Evolutionary conservation across 1,140 invertebrate species (phyloP), one percentile per base, ranked within the genome.

Genomic region (Spodoptera frugiperda): DNA sequence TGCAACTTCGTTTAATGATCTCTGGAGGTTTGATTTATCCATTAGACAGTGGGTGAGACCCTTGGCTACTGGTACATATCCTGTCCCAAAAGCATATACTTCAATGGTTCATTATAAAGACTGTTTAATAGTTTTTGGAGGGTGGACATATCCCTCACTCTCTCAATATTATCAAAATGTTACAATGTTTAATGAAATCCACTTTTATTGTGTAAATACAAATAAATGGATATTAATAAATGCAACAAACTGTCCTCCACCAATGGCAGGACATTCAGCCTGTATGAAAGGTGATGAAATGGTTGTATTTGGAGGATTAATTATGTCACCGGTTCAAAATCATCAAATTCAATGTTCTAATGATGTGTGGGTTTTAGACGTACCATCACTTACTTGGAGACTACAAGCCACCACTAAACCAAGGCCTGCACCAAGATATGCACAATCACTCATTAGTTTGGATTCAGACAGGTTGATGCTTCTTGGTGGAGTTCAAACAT

Each of bases 1-100:
- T 48, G 97, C 97, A 84, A 99, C 99, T 17, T 98, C 98, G 10
- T 99, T 99, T 86, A 99, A 99, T 95, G 99, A 99, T 95, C 95
- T 99, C 9, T 99, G 99, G 99, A 95, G 96, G 81, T 96, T 99
- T 90, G 98, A 99, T 95, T 95, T 99, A 54, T 96, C 97, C 8
- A 96, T 96, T 55, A 95, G 98, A 87, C 95, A 96, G 82, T 99
- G 98, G 98, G 94, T 96, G 6, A 95, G 97, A 84, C 97, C 97
- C 0, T 90, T 97, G 11, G 96, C 97, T 0, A 96, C 96, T 91
- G 98, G 98, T 25, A 97, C 96, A 48, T 99, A 99, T 95, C 99
- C 99, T 33, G 98, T 98, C 6, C 98, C 99, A 4, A 99, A 99
- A 95, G 98, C 98, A 68, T 98, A 98, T 92, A 98, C 98, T 48